A percentile compares a stretch with the other conserved stretches of the same genome.
Evolutionary conservation across 2,888 invertebrate species (phyloP).

Genomic region (Polyommatus icarus): DNA sequence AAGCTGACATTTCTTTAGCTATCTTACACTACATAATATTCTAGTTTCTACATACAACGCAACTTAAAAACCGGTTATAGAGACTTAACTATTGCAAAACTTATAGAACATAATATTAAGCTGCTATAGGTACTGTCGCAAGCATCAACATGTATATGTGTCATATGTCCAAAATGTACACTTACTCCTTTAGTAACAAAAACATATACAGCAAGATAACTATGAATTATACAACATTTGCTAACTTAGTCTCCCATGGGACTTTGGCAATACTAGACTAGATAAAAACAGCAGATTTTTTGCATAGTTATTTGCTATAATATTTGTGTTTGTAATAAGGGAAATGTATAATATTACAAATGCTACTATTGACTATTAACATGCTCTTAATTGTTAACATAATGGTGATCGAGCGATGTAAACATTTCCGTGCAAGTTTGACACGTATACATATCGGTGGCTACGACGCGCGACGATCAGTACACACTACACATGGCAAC

Average conservation of each 20-base stretch:
- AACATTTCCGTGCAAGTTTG: background rate
- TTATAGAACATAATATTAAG: constrained; percentile 57
- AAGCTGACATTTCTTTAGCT: constrained; percentile 44
- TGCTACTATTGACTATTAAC: too few species aligned
- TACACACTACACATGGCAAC: constrained; percentile 61
- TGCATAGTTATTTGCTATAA: too few species aligned
- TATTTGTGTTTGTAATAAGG: too few species aligned
- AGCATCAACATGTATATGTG: background rate
- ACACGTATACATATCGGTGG: background rate
- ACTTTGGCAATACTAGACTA: too few species aligned
- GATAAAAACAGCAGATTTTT: too few species aligned
- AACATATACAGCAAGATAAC: too few species aligned
- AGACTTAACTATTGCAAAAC: constrained; percentile 44
- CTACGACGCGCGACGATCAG: background rate
- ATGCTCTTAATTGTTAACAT: background rate
- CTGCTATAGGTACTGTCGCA: constrained; percentile 47
- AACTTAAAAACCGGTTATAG: constrained; percentile 34
- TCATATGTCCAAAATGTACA: background rate
- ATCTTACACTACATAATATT: constrained; percentile 51
- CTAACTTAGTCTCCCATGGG: too few species aligned
- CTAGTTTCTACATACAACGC: constrained; percentile 43
- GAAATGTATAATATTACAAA: too few species aligned
- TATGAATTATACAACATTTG: too few species aligned
- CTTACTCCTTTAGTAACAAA: too few species aligned
- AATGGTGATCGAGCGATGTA: background rate